Percentiles rank a stretch among this genome's conserved stretches.
Conservation (phyloP, 2,113 vertebrate genomes). For the Zosterops lateralis region DNA sequence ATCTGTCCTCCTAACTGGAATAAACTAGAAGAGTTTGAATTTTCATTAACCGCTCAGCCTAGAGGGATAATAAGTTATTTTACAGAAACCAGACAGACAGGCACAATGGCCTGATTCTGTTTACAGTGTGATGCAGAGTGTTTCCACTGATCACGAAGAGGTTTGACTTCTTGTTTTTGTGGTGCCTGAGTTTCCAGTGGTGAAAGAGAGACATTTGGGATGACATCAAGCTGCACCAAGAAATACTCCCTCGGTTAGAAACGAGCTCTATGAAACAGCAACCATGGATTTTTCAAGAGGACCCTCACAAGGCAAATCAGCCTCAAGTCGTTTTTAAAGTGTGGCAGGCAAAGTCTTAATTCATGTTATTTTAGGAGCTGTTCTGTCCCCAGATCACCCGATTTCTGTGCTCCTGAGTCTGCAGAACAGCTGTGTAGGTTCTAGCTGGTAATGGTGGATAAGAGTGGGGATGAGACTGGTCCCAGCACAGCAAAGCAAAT, state of each 20-base stretch:
- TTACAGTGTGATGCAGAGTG: background rate
- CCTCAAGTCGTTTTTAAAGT: background rate
- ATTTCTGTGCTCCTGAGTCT: background rate
- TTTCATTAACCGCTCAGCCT: slow-evolving; percentile 35
- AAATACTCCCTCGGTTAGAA: background rate
- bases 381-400: background rate
- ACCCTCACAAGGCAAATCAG: background rate
- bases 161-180: background rate
- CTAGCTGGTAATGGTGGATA: background rate
- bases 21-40: slow-evolving; percentile 9
- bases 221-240: background rate
- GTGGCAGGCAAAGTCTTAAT: background rate
- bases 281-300: background rate
- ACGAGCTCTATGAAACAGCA: rapidly evolving
- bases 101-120: background rate
- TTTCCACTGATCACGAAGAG: background rate
- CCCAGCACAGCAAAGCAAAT: background rate
- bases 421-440: background rate
- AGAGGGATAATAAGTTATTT: slow-evolving; percentile 1
- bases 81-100: background rate
- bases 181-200: background rate
- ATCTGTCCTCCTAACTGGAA: background rate
- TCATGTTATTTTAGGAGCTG: background rate
- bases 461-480: background rate
- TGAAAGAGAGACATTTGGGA: background rate